Base-by-base conservation (phyloP, 2,888 invertebrate genomes). In the Caenorhabditis imperialis region DNA sequence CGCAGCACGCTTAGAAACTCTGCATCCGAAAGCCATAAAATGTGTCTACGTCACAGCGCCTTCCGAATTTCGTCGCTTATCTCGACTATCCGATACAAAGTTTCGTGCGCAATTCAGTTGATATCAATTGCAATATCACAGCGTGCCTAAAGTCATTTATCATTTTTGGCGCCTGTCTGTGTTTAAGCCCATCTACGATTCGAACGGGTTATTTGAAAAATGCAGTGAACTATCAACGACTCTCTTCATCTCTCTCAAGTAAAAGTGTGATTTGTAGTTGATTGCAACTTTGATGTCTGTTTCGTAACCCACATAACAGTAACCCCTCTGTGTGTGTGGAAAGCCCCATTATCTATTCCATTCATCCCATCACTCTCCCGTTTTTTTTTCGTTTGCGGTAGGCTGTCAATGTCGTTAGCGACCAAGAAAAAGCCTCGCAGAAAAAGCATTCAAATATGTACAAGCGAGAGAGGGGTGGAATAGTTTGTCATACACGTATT, bases 351-450 rank as follows among this genome's bases (percentile, higher is more conserved):
- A 44, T 48, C 50, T 33, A 18, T 44, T 50, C 44, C 25, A 10
- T 16, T n/a, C 35, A 25, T 22, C 35, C 37, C 53, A 53, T 54
- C 48, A 44, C 20, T 53, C 30, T 51, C 22, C 50, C 38, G 27
- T 38, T 44, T 38, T 47, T 53, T 54, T 55, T 55, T 65, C 30
- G 30, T 51, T 44, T 44, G 57, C 57, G 58, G 58, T 44, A 57
- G 47, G 67, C 58, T 58, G 58, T 58, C 67, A 63, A 54, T 54
- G 57, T 57, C 57, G 57, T 50, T 57, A 65, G 44, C 50, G 57
- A 48, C 45, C 47, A 30, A 33, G 38, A 57, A 54, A 48, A 62
- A 65, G 48, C 23, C 50, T 33, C 33, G 25, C 35, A 38, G 57
- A 25, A 40, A 38, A 63, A 25, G 54, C 45, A 44, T 50, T 30